These are phyloP conservation scores for Lucilia cuprina DNA, from an alignment of 1,140 invertebrate genomes.

Conservation along the genomic window DNA sequence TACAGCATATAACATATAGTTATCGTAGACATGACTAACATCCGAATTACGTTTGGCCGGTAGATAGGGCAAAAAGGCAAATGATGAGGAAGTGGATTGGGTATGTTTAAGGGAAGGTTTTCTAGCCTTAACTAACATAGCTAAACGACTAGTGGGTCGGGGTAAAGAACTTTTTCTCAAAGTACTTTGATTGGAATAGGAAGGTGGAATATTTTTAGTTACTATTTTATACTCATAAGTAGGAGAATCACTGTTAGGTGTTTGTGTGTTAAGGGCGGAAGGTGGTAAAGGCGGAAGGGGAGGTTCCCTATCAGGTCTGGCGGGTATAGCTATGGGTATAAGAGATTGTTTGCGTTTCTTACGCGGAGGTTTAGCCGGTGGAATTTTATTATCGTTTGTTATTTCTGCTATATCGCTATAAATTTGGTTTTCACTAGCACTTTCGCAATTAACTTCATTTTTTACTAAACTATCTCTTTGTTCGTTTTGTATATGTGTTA, in stretches of 20 bases:
- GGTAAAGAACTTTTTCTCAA: constrained; percentile 42
- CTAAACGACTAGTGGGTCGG: constrained; percentile 29
- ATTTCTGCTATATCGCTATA: neutral
- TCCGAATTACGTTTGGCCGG: constrained; percentile 58
- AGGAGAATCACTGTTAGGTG: constrained; percentile 6
- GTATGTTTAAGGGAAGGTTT: constrained; percentile 54
- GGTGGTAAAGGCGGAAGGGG: constrained; percentile 25
- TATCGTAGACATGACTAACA: constrained; percentile 59
- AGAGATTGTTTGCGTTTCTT: constrained; percentile 47
- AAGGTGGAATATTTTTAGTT: constrained; percentile 55
- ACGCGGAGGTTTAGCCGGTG: constrained; percentile 40
- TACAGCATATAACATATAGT: constrained; percentile 54
- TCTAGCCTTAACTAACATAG: constrained; percentile 33
- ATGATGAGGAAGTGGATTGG: constrained; percentile 58
- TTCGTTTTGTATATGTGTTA: constrained; percentile 52
- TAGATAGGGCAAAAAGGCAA: constrained; percentile 58
- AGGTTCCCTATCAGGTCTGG: constrained; percentile 24
- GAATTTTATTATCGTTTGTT: neutral
- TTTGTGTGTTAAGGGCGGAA: neutral
- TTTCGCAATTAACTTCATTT: no score
- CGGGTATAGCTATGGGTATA: constrained; percentile 51
- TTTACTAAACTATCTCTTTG: neutral
- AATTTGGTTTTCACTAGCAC: neutral
- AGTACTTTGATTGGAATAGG: constrained; percentile 58
- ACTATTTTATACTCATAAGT: constrained; percentile 54